Evolutionary conservation across 2,113 vertebrate genomes (phyloP), one percentile per base, ranked within the genome.

Genomic region (Gallinago media): DNA sequence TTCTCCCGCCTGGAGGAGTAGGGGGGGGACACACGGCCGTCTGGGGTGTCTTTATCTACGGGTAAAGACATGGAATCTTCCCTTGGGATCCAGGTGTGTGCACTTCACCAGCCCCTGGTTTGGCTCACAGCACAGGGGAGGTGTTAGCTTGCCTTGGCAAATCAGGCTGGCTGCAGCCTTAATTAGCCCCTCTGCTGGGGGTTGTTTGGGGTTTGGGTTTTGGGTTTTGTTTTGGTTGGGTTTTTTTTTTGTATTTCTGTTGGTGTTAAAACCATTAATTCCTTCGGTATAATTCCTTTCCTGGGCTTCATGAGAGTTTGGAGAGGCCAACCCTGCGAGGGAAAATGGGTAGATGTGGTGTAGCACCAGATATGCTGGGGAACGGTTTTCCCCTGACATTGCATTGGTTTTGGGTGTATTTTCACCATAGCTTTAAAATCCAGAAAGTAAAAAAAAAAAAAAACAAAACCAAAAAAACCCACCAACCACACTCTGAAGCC

Each of bases 31-130:
- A 47, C 86, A 5, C n/a, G 2, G 25, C 31, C 0, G 10, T 52
- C 44, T 11, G 4, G 1, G 10, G 0, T 3, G 2, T 5, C n/a
- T 14, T 52, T 3, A 19, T 22, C 31, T 16, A 1, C 22, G 18
- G n/a, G 27, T 12, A 18, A 5, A 29, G 58, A 32, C 47, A 9
- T 20, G 46, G 46, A 46, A 46, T 22, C 50, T 31, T 23, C 3
- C 6, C 3, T 0, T 3, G 38, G 20, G 11, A 5, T 34, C 19
- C 9, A 3, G 44, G 0, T 26, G 29, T 8, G 20, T 2, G 50
- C 15, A 0, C 36, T 56, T 12, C 15, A 25, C 10, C 32, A 2
- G 7, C n/a, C 36, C 15, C 8, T 4, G 17, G 12, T 1, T 25
- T 2, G 4, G 32, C 40, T 26, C 4, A 7, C 49, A 8, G 3